These are phyloP conservation scores for Gopherus flavomarginatus DNA, from an alignment of 2,113 vertebrate species.

Conservation along the genomic window DNA sequence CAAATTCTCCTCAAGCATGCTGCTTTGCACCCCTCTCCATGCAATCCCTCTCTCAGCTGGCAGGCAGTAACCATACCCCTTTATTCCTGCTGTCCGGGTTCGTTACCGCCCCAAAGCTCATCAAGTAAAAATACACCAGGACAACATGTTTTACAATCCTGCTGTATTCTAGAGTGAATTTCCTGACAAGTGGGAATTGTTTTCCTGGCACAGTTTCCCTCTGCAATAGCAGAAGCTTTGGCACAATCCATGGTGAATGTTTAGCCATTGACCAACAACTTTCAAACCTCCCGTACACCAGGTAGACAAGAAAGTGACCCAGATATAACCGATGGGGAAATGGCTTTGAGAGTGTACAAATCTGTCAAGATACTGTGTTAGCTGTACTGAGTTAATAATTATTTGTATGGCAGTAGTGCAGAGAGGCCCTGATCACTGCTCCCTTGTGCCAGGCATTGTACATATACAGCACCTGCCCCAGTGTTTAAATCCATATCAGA, in stretches of 20 bases:
- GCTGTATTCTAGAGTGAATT: neutral
- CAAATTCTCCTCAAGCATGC: neutral
- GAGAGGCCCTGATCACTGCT: neutral
- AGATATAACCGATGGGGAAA: neutral
- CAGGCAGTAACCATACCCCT: neutral
- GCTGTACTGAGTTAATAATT: neutral
- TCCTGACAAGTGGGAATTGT: neutral
- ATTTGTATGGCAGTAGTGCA: neutral
- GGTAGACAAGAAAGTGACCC: neutral
- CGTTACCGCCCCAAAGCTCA: neutral
- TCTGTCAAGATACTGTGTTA: neutral
- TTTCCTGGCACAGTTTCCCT: neutral
- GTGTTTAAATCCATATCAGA: neutral
- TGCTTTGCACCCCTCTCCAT: neutral
- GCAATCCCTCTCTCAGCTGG: neutral
- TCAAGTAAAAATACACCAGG: neutral
- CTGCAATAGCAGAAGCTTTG: neutral
- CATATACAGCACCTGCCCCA: neutral
- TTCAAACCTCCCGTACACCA: neutral
- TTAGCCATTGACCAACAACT: neutral
- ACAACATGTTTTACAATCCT: neutral
- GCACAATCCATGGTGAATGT: neutral
- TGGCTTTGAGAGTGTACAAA: neutral
- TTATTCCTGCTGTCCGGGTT: neutral
- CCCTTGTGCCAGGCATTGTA: neutral